phyloP scores from a whole-genome alignment of 2,888 invertebrate species.

The Parascotia fuliginaria region DNA sequence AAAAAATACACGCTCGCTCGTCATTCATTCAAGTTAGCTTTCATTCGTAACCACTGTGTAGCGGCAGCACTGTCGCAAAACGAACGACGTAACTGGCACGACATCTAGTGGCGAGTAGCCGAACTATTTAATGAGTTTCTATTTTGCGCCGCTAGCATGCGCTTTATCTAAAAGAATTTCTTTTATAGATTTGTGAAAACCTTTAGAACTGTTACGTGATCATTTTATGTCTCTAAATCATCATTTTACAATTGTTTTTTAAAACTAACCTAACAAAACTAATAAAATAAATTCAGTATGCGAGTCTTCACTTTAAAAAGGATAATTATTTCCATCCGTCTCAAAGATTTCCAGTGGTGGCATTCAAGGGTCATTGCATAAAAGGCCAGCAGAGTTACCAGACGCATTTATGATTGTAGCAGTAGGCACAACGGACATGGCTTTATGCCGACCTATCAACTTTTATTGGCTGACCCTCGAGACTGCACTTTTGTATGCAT shows the following conservation, averaged over 20 bases:
- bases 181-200: constrained; percentile 11
- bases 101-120: constrained; percentile 77
- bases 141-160: constrained; percentile 50
- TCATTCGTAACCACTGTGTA: constrained; percentile 46
- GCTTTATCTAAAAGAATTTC: not conserved
- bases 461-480: not conserved
- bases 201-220: constrained; percentile 36
- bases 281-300: too few species aligned
- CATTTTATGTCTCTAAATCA: constrained; percentile 27
- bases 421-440: constrained; percentile 6
- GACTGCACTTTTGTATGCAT: constrained; percentile 4
- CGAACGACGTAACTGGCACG: constrained; percentile 38
- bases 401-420: constrained; percentile 8
- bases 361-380: constrained; percentile 10
- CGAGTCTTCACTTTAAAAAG: constrained; percentile 9
- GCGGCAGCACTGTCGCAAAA: constrained; percentile 58
- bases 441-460: not conserved
- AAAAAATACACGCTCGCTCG: constrained; percentile 63
- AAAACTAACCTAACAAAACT: not conserved
- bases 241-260: constrained; percentile 1
- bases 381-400: constrained; percentile 3
- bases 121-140: constrained; percentile 56
- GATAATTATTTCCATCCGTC: constrained; percentile 18
- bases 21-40: constrained; percentile 73
- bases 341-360: constrained; percentile 11